These are phyloP conservation scores for Motacilla alba DNA, from an alignment of 2,113 vertebrate genomes.

Conservation along the genomic window DNA sequence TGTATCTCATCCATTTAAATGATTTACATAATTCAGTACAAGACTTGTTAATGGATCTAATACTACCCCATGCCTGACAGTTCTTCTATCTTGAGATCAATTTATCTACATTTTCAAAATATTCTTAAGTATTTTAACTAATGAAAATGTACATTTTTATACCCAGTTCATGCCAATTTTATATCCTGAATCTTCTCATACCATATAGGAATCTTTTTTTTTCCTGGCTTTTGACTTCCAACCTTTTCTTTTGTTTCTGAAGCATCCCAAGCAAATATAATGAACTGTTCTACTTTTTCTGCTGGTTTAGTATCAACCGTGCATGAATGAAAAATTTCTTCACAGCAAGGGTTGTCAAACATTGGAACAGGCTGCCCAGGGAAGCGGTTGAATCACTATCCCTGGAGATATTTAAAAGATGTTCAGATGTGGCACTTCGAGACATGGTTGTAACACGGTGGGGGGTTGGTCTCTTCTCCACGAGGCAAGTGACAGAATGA, in stretches of 20 bases:
- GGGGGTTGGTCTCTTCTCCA: not conserved
- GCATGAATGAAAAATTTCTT: not conserved
- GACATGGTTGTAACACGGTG: fast-evolving
- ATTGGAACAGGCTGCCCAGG: not conserved
- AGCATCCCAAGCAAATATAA: not conserved
- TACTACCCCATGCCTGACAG: not conserved
- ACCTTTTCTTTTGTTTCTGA: not conserved
- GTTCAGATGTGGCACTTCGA: not conserved
- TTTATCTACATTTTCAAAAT: not conserved
- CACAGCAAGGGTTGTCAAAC: not conserved
- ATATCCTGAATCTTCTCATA: not conserved
- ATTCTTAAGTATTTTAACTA: not conserved
- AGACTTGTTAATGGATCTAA: not conserved
- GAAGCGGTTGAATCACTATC: not conserved
- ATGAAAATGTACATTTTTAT: not conserved
- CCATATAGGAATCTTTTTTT: not conserved
- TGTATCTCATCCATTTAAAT: constrained; percentile 10
- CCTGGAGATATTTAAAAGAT: not conserved
- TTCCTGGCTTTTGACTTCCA: not conserved
- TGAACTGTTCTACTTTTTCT: not conserved
- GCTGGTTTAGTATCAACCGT: not conserved
- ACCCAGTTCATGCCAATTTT: not conserved
- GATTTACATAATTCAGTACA: not conserved
- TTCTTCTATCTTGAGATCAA: not conserved
- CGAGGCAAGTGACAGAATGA: not conserved